Conservation (phyloP, 2,113 vertebrate species). For the Collichthys lucidus region DNA sequence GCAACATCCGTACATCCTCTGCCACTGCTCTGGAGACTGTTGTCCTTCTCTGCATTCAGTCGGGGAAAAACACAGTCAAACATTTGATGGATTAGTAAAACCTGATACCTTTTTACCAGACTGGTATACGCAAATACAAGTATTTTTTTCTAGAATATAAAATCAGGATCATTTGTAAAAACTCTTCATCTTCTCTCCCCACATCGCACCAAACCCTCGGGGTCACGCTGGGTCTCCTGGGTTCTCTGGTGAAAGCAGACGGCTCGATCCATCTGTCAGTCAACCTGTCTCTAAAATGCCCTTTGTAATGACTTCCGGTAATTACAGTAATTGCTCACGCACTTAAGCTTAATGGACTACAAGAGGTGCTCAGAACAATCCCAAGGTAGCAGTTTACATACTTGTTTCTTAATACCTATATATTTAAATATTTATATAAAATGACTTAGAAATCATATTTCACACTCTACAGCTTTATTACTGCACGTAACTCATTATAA, state of each 20-base stretch:
- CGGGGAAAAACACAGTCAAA: constrained; percentile 21
- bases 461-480: background rate
- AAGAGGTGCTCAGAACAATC: constrained; percentile 11
- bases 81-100: background rate
- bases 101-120: background rate
- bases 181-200: background rate
- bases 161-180: background rate
- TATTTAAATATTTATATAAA: constrained; percentile 21
- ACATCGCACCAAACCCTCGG: background rate
- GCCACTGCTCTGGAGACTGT: constrained; percentile 96
- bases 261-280: constrained; percentile 40
- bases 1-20: constrained; percentile 96
- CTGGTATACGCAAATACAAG: too few relatives aligned
- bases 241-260: constrained; percentile 3
- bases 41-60: constrained; percentile 89
- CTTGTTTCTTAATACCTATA: constrained; percentile 5
- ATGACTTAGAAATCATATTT: constrained; percentile 8
- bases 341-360: constrained; percentile 24
- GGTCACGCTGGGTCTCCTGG: background rate
- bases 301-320: constrained; percentile 34
- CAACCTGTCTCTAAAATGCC: constrained; percentile 9
- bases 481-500: background rate
- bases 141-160: too few relatives aligned
- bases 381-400: constrained; percentile 20
- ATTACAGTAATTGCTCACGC: constrained; percentile 35